phyloP scores from a whole-genome alignment of 2,888 invertebrate genomes.

The Drosophila sordidapex region DNA sequence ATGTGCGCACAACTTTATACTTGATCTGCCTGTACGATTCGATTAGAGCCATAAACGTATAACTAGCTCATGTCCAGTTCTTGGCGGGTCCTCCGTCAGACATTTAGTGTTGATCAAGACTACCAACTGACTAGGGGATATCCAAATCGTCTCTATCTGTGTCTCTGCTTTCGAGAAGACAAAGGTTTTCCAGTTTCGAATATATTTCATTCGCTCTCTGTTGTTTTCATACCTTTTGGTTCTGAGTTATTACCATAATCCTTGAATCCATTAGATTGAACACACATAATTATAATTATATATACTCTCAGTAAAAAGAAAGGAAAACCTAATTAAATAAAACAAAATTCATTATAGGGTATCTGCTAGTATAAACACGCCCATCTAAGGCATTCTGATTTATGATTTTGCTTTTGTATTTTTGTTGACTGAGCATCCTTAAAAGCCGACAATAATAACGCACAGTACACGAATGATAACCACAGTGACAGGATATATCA shows the following conservation, averaged over 20 bases:
- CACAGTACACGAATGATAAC: conserved; percentile 26
- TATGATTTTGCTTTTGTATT: conserved; percentile 7
- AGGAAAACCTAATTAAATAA: not conserved
- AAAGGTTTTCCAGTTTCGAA: not conserved
- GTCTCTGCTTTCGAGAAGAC: too few species aligned
- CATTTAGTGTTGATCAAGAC: not conserved
- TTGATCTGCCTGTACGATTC: not conserved
- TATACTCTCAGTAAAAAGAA: not conserved
- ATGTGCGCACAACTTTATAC: not conserved
- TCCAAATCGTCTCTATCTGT: not conserved
- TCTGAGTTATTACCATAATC: not conserved
- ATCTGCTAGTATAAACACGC: not conserved
- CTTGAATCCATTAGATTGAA: not conserved
- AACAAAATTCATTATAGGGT: not conserved
- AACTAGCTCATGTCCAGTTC: not conserved
- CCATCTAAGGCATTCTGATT: not conserved
- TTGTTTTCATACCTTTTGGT: not conserved
- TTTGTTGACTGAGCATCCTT: conserved; percentile 34
- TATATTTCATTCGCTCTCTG: not conserved
- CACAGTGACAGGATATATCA: conserved; percentile 25
- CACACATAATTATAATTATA: not conserved
- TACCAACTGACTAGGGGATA: not conserved
- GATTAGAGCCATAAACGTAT: not conserved
- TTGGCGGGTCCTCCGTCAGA: not conserved
- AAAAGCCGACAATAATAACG: conserved; percentile 39